A percentile compares a stretch with the other conserved stretches of the same genome.
Evolutionary conservation across 2,797 vertebrate species (phyloP).

Genomic region (Sebastes alutus): DNA sequence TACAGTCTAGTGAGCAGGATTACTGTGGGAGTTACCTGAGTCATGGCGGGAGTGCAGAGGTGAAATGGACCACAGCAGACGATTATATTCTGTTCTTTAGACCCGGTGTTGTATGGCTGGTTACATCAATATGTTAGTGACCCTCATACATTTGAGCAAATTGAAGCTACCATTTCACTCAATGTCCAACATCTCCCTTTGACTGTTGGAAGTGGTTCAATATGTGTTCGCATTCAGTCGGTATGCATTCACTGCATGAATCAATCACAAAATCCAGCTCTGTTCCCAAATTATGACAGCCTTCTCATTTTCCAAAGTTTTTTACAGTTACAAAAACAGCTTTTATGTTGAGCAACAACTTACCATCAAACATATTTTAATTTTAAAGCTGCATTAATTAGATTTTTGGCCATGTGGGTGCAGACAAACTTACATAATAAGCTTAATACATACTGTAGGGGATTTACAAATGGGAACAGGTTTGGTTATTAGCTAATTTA

Average conservation of each 20-base stretch:
- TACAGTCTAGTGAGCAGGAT: conserved; percentile 15
- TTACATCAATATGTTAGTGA: neutral
- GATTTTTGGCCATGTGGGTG: neutral
- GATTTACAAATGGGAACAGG: too few relatives aligned
- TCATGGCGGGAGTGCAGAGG: neutral
- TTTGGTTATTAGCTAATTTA: too few relatives aligned
- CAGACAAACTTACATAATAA: neutral
- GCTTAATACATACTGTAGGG: neutral
- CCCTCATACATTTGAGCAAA: neutral
- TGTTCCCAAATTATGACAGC: neutral
- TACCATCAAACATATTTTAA: neutral
- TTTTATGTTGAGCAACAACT: neutral
- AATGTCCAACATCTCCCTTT: neutral
- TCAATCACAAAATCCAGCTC: neutral
- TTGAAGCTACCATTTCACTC: neutral
- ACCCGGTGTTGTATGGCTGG: neutral
- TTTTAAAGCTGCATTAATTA: neutral
- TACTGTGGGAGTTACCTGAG: conserved; percentile 1
- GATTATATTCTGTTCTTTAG: neutral
- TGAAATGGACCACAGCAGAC: neutral
- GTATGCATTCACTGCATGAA: neutral
- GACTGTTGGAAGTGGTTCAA: neutral
- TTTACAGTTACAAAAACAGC: neutral
- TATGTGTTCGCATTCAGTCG: neutral
- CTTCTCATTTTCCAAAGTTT: neutral